These are phyloP conservation scores for Microchrysa polita DNA, from an alignment of 2,888 invertebrate genomes.

Conservation along the genomic window DNA sequence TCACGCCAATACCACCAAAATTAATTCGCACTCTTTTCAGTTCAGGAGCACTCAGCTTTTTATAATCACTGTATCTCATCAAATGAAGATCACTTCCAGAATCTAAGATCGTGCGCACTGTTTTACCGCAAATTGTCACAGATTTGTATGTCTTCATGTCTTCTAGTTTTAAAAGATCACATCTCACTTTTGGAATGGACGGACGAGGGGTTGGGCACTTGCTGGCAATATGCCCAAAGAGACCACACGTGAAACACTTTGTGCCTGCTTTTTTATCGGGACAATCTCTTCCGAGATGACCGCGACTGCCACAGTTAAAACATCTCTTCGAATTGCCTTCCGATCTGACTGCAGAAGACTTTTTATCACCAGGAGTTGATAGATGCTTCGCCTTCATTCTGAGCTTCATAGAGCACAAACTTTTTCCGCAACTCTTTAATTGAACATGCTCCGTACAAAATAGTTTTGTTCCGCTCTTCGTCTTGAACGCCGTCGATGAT, in stretches of 20 bases:
- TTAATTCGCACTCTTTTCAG: not conserved
- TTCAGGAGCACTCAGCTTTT: conserved; percentile 34
- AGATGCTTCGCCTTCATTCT: not conserved
- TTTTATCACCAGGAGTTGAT: not conserved
- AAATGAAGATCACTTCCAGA: conserved; percentile 39
- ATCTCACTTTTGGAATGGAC: not conserved
- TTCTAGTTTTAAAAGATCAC: not conserved
- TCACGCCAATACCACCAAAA: not conserved
- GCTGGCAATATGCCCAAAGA: conserved; percentile 28
- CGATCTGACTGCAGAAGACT: not conserved
- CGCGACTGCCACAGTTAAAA: conserved; percentile 23
- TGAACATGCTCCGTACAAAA: conserved; percentile 33
- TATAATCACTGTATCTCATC: conserved; percentile 27
- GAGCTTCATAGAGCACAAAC: conserved; percentile 23
- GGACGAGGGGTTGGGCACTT: conserved; percentile 8
- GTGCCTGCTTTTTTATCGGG: conserved; percentile 30
- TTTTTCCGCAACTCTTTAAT: conserved; percentile 35
- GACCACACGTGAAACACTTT: conserved; percentile 35
- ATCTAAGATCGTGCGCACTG: conserved; percentile 26
- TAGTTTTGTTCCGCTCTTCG: conserved; percentile 7
- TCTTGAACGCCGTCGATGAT: conserved; percentile 39
- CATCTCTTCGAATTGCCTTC: not conserved
- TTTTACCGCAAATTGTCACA: conserved; percentile 13
- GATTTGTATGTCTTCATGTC: conserved; percentile 24
- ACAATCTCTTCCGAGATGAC: conserved; percentile 26